Evolutionary conservation across 1,140 invertebrate species (phyloP).

Genomic region (Ceratosolen fusciceps): DNA sequence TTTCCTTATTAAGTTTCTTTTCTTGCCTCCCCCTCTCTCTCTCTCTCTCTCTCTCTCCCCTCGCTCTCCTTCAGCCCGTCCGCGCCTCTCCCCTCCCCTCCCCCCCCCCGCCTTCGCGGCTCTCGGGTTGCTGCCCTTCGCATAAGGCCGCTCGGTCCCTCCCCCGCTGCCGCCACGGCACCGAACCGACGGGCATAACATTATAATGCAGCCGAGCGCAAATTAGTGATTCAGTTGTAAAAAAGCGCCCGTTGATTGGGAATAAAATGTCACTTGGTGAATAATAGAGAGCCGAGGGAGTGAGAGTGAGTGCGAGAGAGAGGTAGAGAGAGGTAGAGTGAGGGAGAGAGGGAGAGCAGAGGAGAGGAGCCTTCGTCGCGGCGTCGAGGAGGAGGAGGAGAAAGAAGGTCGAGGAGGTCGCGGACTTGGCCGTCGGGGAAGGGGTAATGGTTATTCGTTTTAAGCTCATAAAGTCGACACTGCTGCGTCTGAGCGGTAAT

Average conservation of each 20-base stretch:
- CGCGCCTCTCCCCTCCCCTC: neutral
- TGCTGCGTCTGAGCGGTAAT: slow-evolving; percentile 20
- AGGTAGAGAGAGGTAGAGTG: neutral
- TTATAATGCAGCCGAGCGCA: neutral
- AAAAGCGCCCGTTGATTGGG: slow-evolving; percentile 24
- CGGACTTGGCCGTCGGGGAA: neutral
- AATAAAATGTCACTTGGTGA: slow-evolving; percentile 27
- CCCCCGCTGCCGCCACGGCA: too few relatives aligned
- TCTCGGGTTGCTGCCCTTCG: neutral
- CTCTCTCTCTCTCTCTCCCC: neutral
- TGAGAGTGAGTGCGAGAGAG: neutral
- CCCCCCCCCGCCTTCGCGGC: neutral
- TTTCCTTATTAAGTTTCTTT: slow-evolving; percentile 30
- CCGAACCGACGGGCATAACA: too few relatives aligned
- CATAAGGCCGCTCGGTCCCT: neutral
- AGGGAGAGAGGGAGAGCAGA: neutral
- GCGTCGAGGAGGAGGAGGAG: neutral
- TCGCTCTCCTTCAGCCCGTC: neutral
- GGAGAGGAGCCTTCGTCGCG: too few relatives aligned
- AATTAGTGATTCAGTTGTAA: slow-evolving; percentile 28
- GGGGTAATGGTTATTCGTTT: slow-evolving; percentile 32
- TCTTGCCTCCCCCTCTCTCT: neutral
- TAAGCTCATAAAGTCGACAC: slow-evolving; percentile 36
- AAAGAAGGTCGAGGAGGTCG: neutral
- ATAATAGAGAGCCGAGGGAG: slow-evolving; percentile 14